Evolutionary conservation across 37 sponge, comb jelly and placozoan species (phyloP).

Genomic region (Ephydatia muelleri): DNA sequence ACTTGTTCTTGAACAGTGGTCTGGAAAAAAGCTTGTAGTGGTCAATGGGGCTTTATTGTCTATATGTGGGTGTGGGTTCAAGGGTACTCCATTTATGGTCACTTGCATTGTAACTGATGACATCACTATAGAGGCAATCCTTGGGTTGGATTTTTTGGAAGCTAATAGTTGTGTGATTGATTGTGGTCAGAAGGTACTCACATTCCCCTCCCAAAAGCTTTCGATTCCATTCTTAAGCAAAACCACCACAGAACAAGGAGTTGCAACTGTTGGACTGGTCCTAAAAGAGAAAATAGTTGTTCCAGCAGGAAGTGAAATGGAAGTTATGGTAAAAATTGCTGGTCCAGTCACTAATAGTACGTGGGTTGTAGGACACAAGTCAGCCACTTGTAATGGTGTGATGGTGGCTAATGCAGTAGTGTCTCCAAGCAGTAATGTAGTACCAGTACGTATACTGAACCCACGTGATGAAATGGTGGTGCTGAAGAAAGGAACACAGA

Average conservation of each 20-base stretch:
- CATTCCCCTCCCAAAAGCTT: not conserved
- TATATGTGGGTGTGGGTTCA: constrained; percentile 3
- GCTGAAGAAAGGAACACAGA: constrained; percentile 11
- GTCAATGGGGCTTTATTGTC: constrained; percentile 14
- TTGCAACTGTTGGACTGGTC: not conserved
- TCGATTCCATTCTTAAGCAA: not conserved
- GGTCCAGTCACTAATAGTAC: not conserved
- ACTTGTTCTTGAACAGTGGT: not conserved
- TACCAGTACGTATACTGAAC: constrained; percentile 27
- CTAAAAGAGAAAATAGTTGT: not conserved
- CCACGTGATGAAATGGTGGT: not conserved
- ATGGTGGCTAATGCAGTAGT: not conserved
- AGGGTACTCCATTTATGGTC: not conserved
- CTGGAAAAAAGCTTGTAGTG: constrained; percentile 5
- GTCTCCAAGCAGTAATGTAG: not conserved
- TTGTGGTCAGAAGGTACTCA: not conserved
- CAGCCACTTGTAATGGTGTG: not conserved
- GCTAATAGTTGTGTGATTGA: constrained; percentile 12
- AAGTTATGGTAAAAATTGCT: not conserved
- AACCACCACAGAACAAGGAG: not conserved
- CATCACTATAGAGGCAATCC: constrained; percentile 7
- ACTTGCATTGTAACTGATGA: not conserved
- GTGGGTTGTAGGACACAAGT: constrained; percentile 8
- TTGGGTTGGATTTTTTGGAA: constrained; percentile 20
- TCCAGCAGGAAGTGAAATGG: not conserved